Conservation (phyloP, 2,888 invertebrate genomes). For the Stenodema calcarata region DNA sequence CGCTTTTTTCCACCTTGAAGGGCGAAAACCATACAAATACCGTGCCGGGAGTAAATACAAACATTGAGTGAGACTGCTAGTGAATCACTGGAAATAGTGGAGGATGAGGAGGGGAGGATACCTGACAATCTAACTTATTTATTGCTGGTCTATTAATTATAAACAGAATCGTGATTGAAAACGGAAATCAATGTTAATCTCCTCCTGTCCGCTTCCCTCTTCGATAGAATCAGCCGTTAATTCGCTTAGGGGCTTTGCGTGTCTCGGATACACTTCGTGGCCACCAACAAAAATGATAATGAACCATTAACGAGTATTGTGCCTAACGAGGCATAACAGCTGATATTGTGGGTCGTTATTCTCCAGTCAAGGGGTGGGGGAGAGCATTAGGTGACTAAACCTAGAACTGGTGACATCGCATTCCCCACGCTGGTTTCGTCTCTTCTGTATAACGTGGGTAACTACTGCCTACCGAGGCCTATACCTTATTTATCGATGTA, state of each 20-base stretch:
- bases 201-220: background rate
- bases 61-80: background rate
- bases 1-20: background rate
- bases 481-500: background rate
- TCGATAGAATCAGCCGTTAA: conserved; percentile 41
- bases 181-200: conserved; percentile 38
- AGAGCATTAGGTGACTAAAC: conserved; percentile 33
- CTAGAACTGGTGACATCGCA: background rate
- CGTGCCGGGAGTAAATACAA: background rate
- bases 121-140: background rate
- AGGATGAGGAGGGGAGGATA: background rate
- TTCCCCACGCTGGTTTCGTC: background rate
- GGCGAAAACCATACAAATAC: background rate
- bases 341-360: conserved; percentile 41
- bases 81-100: background rate
- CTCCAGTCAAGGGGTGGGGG: background rate
- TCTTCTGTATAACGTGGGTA: background rate
- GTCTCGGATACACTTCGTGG: background rate
- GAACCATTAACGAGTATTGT: conserved; percentile 40
- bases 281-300: conserved; percentile 29
- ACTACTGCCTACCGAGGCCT: background rate
- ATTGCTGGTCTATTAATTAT: background rate
- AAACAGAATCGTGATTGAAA: conserved; percentile 22
- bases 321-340: conserved; percentile 38
- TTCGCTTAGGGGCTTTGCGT: conserved; percentile 41